phyloP scores from a whole-genome alignment of 2,113 vertebrate genomes.

The Glaucidium brasilianum region DNA sequence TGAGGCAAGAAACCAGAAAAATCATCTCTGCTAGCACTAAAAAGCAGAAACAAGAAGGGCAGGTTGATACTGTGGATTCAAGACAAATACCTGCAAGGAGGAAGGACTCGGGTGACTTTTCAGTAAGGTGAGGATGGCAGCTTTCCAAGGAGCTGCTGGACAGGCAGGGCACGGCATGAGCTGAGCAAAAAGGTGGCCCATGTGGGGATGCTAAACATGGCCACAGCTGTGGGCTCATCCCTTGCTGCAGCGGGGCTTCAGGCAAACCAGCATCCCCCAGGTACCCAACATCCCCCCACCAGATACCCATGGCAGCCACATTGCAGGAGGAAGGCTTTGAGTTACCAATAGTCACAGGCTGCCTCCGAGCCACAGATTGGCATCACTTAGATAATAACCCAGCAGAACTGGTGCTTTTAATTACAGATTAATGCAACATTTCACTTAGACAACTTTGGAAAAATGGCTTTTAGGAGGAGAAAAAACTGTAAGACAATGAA shows the following conservation, averaged over 20 bases:
- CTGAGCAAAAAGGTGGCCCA: neutral
- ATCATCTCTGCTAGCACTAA: neutral
- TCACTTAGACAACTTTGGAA: neutral
- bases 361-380: neutral
- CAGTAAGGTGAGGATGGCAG: fast-evolving
- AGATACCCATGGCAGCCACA: neutral
- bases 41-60: neutral
- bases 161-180: neutral
- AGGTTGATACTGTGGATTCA: neutral
- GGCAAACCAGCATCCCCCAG: neutral
- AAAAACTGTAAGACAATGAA: neutral
- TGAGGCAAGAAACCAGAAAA: neutral
- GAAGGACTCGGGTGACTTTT: neutral
- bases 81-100: neutral
- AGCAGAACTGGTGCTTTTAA: neutral
- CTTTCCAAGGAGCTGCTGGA: neutral
- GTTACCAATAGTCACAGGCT: neutral
- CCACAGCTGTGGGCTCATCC: fast-evolving
- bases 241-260: neutral
- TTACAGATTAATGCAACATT: neutral
- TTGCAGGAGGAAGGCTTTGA: neutral
- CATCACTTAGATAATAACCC: neutral
- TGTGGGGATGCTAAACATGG: neutral
- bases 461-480: neutral
- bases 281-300: neutral